phyloP scores from a whole-genome alignment of 2,797 vertebrate species.

The Artibeus jamaicensis region DNA sequence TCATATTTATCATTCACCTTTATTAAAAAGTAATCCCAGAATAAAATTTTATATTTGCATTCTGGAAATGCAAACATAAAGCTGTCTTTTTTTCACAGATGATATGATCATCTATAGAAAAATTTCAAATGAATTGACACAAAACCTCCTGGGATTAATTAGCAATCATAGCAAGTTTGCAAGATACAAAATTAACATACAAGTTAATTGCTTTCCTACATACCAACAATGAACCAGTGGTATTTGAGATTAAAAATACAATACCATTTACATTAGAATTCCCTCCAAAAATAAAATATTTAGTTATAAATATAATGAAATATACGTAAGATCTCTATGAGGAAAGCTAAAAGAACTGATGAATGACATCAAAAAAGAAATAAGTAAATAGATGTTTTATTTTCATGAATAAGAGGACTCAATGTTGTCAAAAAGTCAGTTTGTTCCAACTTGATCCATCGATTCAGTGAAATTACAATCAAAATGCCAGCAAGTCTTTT shows the following conservation, averaged over 20 bases:
- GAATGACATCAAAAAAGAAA: background rate
- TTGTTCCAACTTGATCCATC: no score
- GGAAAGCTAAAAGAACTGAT: background rate
- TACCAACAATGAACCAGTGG: background rate
- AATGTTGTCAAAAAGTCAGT: no score
- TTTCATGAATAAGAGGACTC: no score
- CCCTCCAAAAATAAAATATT: no score
- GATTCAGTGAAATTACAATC: background rate
- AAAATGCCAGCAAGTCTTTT: background rate
- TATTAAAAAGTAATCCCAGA: background rate
- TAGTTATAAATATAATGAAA: no score
- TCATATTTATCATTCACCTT: background rate
- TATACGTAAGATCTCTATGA: background rate
- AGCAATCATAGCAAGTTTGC: background rate
- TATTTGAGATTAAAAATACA: background rate
- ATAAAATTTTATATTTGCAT: background rate
- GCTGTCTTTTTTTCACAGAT: background rate
- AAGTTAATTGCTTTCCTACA: background rate
- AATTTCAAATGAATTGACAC: background rate
- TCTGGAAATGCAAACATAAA: background rate
- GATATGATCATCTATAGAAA: background rate
- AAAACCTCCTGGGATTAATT: background rate
- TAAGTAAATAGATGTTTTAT: background rate
- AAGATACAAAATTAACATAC: background rate
- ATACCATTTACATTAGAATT: no score